Evolutionary conservation across 2,888 invertebrate genomes (phyloP).

Genomic region (Nasonia oneida): DNA sequence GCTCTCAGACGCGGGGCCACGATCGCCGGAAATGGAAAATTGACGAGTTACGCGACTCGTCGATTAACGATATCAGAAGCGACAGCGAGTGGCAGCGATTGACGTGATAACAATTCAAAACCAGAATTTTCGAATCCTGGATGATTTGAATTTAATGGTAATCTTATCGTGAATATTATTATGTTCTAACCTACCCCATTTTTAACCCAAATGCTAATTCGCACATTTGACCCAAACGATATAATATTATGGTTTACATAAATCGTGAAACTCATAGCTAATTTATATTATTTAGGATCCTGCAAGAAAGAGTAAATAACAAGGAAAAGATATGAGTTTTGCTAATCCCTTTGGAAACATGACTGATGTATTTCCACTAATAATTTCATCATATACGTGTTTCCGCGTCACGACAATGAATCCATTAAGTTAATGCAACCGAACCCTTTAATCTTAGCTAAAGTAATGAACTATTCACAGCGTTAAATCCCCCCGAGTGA

Average conservation of each 20-base stretch:
- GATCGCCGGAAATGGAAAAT: conserved; percentile 45
- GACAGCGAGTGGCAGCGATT: neutral
- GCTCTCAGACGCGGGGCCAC: neutral
- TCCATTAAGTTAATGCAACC: neutral
- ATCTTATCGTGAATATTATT: no score
- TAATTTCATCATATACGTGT: neutral
- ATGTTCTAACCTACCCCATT: no score
- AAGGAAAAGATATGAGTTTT: neutral
- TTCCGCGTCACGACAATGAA: neutral
- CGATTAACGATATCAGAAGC: conserved; percentile 18
- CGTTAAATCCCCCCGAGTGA: neutral
- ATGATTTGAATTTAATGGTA: neutral
- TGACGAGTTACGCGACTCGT: conserved; percentile 32
- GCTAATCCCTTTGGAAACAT: neutral
- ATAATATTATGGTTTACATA: no score
- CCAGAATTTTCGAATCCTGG: neutral
- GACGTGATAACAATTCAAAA: conserved; percentile 1
- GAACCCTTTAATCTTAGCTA: conserved; percentile 17
- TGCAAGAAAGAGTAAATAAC: no score
- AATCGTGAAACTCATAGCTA: no score
- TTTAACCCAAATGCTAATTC: no score
- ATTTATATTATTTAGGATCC: no score
- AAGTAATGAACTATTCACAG: neutral
- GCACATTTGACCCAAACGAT: no score
- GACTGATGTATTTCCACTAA: no score